These are phyloP conservation scores for Stramonita haemastoma DNA, from an alignment of 2,888 invertebrate genomes.

Conservation along the genomic window DNA sequence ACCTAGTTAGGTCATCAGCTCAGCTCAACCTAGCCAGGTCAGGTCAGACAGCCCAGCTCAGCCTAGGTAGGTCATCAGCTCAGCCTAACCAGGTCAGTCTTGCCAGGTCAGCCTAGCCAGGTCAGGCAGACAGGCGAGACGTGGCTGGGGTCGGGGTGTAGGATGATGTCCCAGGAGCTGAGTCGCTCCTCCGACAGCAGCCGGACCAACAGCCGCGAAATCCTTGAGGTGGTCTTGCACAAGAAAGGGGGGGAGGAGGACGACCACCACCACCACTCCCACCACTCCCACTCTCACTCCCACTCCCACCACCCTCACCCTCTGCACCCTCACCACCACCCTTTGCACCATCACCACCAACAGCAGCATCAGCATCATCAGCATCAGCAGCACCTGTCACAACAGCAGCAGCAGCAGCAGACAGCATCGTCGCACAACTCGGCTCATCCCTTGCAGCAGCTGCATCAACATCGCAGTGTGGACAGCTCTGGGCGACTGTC, in stretches of 20 bases:
- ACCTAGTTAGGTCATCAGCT: no score
- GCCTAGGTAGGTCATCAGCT: no score
- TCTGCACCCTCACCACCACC: constrained; percentile 30
- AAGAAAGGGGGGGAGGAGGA: constrained; percentile 58
- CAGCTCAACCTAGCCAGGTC: no score
- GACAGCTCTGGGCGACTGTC: constrained; percentile 38
- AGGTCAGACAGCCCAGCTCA: no score
- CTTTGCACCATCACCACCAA: constrained; percentile 1
- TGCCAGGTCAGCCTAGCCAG: neutral
- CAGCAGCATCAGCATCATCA: constrained; percentile 5
- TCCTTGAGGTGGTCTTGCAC: constrained; percentile 68
- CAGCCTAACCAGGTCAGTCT: neutral
- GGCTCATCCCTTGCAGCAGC: constrained; percentile 31
- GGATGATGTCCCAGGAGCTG: constrained; percentile 52
- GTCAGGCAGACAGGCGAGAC: neutral
- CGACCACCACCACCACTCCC: constrained; percentile 28
- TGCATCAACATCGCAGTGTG: constrained; percentile 34
- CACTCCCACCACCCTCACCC: constrained; percentile 26
- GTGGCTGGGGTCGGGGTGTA: neutral
- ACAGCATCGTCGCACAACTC: neutral
- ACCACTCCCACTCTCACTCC: constrained; percentile 15
- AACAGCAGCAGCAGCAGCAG: constrained; percentile 25
- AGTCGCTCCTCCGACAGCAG: constrained; percentile 58
- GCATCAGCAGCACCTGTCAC: constrained; percentile 4
- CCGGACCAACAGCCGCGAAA: constrained; percentile 60